phyloP scores from a whole-genome alignment of 2,888 invertebrate species.

The Girardia tigrina region DNA sequence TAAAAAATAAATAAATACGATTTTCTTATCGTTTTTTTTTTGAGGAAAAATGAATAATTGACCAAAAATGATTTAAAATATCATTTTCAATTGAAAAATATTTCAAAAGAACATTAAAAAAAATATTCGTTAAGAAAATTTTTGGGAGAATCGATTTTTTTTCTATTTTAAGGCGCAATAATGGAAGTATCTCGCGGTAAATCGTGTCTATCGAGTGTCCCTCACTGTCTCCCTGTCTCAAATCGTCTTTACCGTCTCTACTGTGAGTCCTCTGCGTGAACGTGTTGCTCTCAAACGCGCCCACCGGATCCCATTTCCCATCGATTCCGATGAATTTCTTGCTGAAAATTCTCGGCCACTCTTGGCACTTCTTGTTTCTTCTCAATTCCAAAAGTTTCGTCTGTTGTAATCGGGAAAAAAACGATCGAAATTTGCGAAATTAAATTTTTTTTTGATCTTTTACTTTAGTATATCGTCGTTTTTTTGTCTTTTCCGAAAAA shows the following conservation, averaged over 20 bases:
- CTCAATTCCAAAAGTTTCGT: neutral
- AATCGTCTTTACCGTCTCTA: neutral
- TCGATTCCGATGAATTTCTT: neutral
- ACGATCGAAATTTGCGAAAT: neutral
- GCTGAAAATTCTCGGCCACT: constrained; percentile 15
- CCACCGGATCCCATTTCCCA: constrained; percentile 2
- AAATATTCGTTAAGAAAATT: no score
- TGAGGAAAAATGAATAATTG: no score
- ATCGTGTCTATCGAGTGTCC: no score
- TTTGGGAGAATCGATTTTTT: no score
- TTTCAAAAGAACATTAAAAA: no score
- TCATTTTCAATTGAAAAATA: no score
- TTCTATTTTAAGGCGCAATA: no score
- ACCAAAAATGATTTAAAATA: no score
- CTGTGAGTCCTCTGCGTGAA: neutral
- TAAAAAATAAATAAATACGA: no score
- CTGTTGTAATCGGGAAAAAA: neutral
- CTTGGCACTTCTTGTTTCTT: neutral
- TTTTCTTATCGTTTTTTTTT: no score
- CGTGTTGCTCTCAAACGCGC: neutral
- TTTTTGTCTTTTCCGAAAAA: neutral
- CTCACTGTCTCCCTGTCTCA: no score
- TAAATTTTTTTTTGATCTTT: neutral
- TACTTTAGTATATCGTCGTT: constrained; percentile 5
- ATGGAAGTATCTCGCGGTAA: no score